A percentile compares a stretch with the other conserved stretches of the same genome.
Evolutionary conservation across 1,140 invertebrate species (phyloP).

Genomic region (Brachionus rubens): DNA sequence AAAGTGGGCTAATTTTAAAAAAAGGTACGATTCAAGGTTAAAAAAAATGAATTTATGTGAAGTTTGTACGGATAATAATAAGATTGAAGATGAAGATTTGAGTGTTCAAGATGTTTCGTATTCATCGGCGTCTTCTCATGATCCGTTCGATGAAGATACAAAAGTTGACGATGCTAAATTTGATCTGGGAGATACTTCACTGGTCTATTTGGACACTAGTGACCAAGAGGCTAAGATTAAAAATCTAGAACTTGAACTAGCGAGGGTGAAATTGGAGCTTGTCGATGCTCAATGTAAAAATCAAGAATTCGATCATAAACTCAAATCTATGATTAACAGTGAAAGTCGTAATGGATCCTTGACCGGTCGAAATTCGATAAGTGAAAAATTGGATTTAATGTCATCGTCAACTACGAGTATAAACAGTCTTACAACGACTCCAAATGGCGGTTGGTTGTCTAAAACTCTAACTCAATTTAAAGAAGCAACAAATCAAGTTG

Average conservation of each 20-base stretch:
- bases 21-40: not conserved
- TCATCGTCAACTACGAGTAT: conserved; percentile 3
- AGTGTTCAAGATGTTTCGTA: not conserved
- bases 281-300: conserved; percentile 38
- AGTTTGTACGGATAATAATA: not conserved
- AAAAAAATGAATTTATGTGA: conserved; percentile 23
- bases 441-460: conserved; percentile 26
- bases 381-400: conserved; percentile 9
- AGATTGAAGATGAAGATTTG: not conserved
- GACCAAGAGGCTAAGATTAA: conserved; percentile 20
- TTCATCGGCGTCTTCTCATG: not conserved
- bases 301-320: conserved; percentile 38
- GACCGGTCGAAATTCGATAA: not conserved
- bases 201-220: not conserved
- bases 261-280: conserved; percentile 26
- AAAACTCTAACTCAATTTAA: conserved; percentile 36
- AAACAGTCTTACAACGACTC: not conserved
- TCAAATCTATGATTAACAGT: not conserved
- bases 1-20: conserved; percentile 10
- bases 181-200: not conserved
- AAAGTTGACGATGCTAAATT: not conserved
- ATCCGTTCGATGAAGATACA: not conserved
- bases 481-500: conserved; percentile 43
- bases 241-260: conserved; percentile 43
- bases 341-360: not conserved